Evolutionary conservation across 2,797 vertebrate species (phyloP).

Genomic region (Heterohyrax brucei): DNA sequence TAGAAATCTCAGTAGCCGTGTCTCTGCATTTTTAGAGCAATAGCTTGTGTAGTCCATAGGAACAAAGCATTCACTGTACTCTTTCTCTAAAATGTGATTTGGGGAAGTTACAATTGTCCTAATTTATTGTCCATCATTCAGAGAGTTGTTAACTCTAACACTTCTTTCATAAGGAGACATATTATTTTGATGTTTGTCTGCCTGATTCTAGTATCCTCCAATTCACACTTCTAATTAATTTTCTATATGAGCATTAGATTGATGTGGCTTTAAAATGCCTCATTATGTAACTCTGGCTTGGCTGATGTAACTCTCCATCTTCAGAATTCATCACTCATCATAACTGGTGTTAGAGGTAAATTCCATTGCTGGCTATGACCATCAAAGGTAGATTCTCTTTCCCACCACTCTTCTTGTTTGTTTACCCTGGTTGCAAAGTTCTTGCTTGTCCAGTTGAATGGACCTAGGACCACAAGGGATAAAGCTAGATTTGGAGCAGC

Average conservation of each 20-base stretch:
- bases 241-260: not conserved
- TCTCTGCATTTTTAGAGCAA: conserved; percentile 15
- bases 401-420: not conserved
- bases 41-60: not conserved
- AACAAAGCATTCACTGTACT: not conserved
- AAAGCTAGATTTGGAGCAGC: not conserved
- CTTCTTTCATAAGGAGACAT: not conserved
- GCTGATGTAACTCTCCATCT: not conserved
- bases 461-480: not conserved
- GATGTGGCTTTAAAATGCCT: conserved; percentile 6
- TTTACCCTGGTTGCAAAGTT: not conserved
- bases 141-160: not conserved
- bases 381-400: not conserved
- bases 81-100: conserved; percentile 44
- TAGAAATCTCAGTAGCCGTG: not conserved
- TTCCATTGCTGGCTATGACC: not conserved
- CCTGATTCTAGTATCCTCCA: conserved; percentile 15
- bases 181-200: conserved; percentile 25
- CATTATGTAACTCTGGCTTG: not conserved
- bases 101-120: not conserved
- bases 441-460: not conserved
- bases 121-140: conserved; percentile 13
- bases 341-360: not conserved
- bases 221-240: not conserved
- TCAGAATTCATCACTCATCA: not conserved